Conservation (phyloP, 2,888 invertebrate species). For the Meganola albula region DNA sequence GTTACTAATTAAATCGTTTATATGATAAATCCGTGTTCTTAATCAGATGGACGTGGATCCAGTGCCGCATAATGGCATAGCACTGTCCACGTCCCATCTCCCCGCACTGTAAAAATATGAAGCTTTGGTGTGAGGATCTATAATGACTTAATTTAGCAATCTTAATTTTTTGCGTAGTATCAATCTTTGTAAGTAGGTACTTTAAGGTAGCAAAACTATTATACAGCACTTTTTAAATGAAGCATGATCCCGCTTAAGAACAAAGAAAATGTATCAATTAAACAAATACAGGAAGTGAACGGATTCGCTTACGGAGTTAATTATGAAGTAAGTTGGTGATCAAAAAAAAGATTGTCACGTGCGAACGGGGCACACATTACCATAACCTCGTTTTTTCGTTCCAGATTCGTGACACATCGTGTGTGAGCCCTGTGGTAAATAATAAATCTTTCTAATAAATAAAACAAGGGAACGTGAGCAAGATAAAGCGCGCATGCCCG, state of each 20-base stretch:
- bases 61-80: too few relatives aligned
- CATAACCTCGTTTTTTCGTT: slow-evolving; percentile 67
- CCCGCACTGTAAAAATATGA: too few relatives aligned
- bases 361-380: slow-evolving; percentile 61
- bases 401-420: slow-evolving; percentile 74
- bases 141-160: too few relatives aligned
- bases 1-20: too few relatives aligned
- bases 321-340: slow-evolving; percentile 42
- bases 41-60: too few relatives aligned
- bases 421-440: slow-evolving; percentile 73
- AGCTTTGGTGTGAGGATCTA: too few relatives aligned
- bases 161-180: too few relatives aligned
- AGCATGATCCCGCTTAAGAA: slow-evolving; percentile 17
- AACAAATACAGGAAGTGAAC: slow-evolving; percentile 34
- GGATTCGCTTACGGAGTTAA: slow-evolving; percentile 34
- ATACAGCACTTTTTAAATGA: slow-evolving; percentile 14
- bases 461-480: slow-evolving; percentile 74
- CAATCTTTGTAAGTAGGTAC: too few relatives aligned
- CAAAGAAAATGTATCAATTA: slow-evolving; percentile 28
- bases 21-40: too few relatives aligned
- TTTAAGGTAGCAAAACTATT: too few relatives aligned
- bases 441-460: slow-evolving; percentile 78
- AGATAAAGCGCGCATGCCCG: slow-evolving; percentile 70
- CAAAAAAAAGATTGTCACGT: slow-evolving; percentile 61
- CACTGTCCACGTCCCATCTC: too few relatives aligned